These are phyloP conservation scores for Pachymerium ferrugineum DNA, from an alignment of 2,888 invertebrate genomes.

Conservation along the genomic window DNA sequence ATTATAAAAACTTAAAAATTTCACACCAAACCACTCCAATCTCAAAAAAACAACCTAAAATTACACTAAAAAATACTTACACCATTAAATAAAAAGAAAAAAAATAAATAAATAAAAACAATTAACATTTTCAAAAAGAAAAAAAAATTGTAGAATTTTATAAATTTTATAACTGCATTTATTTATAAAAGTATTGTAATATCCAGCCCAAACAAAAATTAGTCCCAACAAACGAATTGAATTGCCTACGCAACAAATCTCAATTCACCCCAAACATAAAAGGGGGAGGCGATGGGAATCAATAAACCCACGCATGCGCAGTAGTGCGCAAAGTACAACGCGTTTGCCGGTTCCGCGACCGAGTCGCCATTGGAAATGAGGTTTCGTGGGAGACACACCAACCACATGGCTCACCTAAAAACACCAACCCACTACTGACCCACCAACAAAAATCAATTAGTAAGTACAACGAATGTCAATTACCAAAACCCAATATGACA, in stretches of 20 bases:
- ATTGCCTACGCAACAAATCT: neutral
- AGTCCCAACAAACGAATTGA: neutral
- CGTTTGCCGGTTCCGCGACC: neutral
- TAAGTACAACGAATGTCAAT: neutral
- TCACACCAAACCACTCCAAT: neutral
- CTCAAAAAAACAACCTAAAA: neutral
- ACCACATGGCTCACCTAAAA: neutral
- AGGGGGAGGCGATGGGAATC: neutral
- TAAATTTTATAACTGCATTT: no score
- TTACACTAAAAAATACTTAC: no score
- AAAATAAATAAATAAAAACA: no score
- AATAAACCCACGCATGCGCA: neutral
- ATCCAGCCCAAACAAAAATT: no score
- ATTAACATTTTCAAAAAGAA: no score
- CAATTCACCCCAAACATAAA: neutral
- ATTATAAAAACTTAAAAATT: neutral
- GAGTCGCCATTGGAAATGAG: conserved; percentile 1
- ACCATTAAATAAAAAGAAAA: no score
- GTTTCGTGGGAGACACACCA: neutral
- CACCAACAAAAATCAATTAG: neutral
- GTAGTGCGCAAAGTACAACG: neutral
- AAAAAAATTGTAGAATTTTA: no score
- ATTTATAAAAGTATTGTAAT: no score
- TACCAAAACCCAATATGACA: no score
- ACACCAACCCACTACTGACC: neutral